A percentile compares a stretch with the other conserved stretches of the same genome.
Evolutionary conservation across 2,797 vertebrate genomes (phyloP).

Genomic region (Phoxinus dragarum): DNA sequence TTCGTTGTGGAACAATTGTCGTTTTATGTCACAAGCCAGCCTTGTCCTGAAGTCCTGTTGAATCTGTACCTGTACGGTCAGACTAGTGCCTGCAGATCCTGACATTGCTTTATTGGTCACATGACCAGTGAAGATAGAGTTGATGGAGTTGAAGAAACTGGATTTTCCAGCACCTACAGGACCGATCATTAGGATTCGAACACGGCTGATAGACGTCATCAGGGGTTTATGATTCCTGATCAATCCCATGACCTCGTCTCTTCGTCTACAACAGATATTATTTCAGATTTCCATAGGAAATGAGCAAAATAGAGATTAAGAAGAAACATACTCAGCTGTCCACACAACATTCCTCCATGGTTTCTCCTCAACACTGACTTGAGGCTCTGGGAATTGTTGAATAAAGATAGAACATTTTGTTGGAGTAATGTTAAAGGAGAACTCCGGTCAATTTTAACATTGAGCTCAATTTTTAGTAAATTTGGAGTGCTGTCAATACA

Average conservation of each 20-base stretch:
- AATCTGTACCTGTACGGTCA: slow-evolving; percentile 69
- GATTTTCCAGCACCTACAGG: slow-evolving; percentile 67
- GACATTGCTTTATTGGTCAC: slow-evolving; percentile 69
- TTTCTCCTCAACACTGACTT: slow-evolving; percentile 4
- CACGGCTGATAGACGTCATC: slow-evolving; percentile 47
- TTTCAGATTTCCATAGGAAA: not conserved
- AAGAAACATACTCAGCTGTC: slow-evolving; percentile 48
- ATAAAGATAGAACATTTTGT: not conserved
- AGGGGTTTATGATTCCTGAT: slow-evolving; percentile 57
- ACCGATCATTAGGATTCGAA: slow-evolving; percentile 67
- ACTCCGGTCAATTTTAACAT: too few species aligned
- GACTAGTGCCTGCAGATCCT: slow-evolving; percentile 62
- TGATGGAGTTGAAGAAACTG: slow-evolving; percentile 77
- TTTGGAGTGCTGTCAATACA: too few species aligned
- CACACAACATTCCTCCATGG: slow-evolving; percentile 53
- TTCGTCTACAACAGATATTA: slow-evolving; percentile 18
- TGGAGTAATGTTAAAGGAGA: too few species aligned
- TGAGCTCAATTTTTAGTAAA: too few species aligned
- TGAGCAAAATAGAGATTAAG: not conserved
- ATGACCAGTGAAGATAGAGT: slow-evolving; percentile 70
- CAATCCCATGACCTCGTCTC: not conserved
- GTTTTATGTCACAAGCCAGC: not conserved
- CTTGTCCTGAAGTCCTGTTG: not conserved
- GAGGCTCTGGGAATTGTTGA: not conserved
- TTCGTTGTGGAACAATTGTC: not conserved